Evolutionary conservation across 1,140 invertebrate genomes (phyloP).

Genomic region (Pissodes strobi): DNA sequence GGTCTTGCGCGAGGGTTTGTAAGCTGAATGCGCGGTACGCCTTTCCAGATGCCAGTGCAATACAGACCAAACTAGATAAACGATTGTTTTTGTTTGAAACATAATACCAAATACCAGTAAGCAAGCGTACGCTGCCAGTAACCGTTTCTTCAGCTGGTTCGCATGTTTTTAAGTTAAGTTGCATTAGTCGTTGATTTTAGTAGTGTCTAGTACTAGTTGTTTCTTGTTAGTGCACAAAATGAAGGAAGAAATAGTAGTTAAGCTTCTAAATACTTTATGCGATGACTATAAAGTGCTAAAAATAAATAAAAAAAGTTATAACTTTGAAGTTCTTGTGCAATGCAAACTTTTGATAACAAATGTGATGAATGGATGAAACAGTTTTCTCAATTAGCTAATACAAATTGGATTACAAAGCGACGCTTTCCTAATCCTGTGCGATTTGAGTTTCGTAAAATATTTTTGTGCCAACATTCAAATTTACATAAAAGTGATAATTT

Average conservation of each 20-base stretch:
- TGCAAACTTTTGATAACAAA: constrained; percentile 7
- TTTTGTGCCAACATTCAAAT: background rate
- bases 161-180: too few species aligned
- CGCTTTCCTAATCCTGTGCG: constrained; percentile 1
- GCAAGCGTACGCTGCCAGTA: too few species aligned
- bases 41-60: too few species aligned
- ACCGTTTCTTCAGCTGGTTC: too few species aligned
- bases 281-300: constrained; percentile 7
- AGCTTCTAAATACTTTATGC: background rate
- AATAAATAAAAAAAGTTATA: background rate
- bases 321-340: background rate
- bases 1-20: too few species aligned
- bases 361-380: constrained; percentile 4
- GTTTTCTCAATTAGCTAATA: constrained; percentile 2
- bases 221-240: background rate
- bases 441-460: background rate
- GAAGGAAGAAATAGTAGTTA: background rate
- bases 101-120: too few species aligned
- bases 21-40: too few species aligned
- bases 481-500: background rate
- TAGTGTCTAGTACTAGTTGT: too few species aligned
- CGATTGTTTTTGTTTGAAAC: too few species aligned
- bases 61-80: too few species aligned
- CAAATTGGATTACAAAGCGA: constrained; percentile 11
- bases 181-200: background rate